Base-by-base conservation (phyloP, 2,888 invertebrate genomes). In the Ectropis crepuscularia region DNA sequence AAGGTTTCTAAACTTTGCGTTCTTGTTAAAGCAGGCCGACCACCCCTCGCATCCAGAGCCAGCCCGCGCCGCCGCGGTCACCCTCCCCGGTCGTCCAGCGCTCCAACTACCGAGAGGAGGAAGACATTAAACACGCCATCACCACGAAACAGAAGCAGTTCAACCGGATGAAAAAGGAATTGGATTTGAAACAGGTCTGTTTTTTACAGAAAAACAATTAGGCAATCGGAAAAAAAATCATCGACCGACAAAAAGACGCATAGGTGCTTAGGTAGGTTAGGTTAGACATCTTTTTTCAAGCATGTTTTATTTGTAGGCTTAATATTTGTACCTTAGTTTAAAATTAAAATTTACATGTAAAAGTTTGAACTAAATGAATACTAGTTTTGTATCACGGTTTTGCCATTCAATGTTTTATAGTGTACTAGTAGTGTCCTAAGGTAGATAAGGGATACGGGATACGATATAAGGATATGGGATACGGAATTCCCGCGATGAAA, bases 101-200 rank as follows among this genome's bases (percentile, higher is more conserved):
- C 16, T 0, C 12, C 6, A 36, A 53, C 42, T 0, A 50, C 2
- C 61, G 64, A 39, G 78, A 75, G 38, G 80, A 85, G n/a, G 80
- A 82, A 6, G 80, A 82, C 5, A 69, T 89, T 5, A 85, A 82
- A 74, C 68, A 80, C 0, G 65, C 74, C 5, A 90, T 81, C 60
- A 61, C 65, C 6, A 65, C 70, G 10, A 91, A 87, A 68, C 83
- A 87, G 48, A 82, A 79, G 68, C 81, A 87, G 74, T 91, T 89
- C 70, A 81, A 83, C 28, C 68, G 62, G 16, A 74, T 92, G 85
- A 92, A 92, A 70, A 92, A 86, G 69, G 92, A 92, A 65, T 74
- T 92, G n/a, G 92, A 92, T 74, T 67, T 91, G 39, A 92, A 90
- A 78, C 92, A 92, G 82, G 92, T 92, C 71, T 61, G 49, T 58